Percentiles rank a stretch among this genome's conserved stretches.
Evolutionary conservation across 2,888 invertebrate species (phyloP).

Genomic region (Drosophila mimetica): DNA sequence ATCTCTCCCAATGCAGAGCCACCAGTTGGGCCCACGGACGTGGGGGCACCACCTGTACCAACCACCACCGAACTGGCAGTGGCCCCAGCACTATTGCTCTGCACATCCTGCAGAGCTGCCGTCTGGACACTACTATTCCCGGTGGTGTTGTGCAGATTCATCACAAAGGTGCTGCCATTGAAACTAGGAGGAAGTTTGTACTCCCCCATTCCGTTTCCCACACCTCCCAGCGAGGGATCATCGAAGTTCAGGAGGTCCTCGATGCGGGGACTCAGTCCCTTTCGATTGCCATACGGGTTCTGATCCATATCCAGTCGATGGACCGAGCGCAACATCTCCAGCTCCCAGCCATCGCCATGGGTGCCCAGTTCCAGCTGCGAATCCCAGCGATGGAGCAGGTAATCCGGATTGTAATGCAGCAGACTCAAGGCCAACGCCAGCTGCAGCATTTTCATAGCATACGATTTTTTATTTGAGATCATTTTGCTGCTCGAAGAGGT

Average conservation of each 20-base stretch:
- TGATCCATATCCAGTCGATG: slow-evolving; percentile 79
- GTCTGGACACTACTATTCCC: slow-evolving; percentile 77
- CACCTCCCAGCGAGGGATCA: slow-evolving; percentile 84
- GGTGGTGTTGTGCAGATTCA: slow-evolving; percentile 85
- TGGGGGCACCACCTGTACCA: slow-evolving; percentile 13
- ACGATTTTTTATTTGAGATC: slow-evolving; percentile 93
- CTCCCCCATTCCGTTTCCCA: slow-evolving; percentile 8
- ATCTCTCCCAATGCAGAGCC: slow-evolving; percentile 58
- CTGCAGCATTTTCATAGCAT: slow-evolving; percentile 92
- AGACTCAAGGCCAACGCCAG: slow-evolving; percentile 92
- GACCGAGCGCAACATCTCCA: slow-evolving; percentile 83
- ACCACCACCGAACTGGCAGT: slow-evolving; percentile 32
- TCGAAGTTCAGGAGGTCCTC: slow-evolving; percentile 86
- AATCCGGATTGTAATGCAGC: slow-evolving; percentile 90
- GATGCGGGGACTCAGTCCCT: slow-evolving; percentile 84
- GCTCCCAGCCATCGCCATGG: slow-evolving; percentile 84
- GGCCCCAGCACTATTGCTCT: slow-evolving; percentile 45
- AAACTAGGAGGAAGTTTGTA: slow-evolving; percentile 83
- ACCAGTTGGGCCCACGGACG: slow-evolving; percentile 27
- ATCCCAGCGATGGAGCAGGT: slow-evolving; percentile 87
- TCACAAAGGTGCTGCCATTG: slow-evolving; percentile 86
- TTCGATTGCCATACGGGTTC: slow-evolving; percentile 84
- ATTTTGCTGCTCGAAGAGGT: slow-evolving; percentile 84
- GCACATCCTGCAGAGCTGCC: slow-evolving; percentile 80
- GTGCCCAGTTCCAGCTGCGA: slow-evolving; percentile 78